phyloP scores from a whole-genome alignment of 2,797 vertebrate genomes.

The Gadopsis marmoratus region DNA sequence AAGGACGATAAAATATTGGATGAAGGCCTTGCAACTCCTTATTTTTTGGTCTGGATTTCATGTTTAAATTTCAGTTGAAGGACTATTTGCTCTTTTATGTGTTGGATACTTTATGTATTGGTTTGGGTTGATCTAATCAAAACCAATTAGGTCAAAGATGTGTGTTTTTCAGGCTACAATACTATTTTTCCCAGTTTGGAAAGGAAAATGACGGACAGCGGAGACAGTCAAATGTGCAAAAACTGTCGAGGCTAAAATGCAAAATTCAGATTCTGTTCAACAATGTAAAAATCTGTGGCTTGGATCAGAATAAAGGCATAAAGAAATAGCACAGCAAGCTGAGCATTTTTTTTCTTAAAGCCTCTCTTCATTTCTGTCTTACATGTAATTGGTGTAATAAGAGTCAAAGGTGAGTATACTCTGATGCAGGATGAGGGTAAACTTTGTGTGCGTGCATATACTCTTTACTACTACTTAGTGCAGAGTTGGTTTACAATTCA shows the following conservation, averaged over 20 bases:
- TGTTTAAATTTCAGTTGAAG: conserved; percentile 28
- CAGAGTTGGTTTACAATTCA: conserved; percentile 46
- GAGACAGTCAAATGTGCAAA: conserved; percentile 16
- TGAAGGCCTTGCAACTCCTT: conserved; percentile 5
- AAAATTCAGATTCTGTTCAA: conserved; percentile 32
- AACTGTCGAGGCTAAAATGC: conserved; percentile 1
- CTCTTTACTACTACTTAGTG: conserved; percentile 27
- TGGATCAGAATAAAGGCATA: conserved; percentile 3
- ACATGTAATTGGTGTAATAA: conserved; percentile 11
- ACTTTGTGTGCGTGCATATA: conserved; percentile 44
- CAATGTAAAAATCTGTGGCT: conserved; percentile 3
- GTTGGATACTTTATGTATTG: background rate
- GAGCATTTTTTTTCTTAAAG: background rate
- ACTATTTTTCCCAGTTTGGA: conserved; percentile 19
- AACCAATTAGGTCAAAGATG: conserved; percentile 20
- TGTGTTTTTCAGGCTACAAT: background rate
- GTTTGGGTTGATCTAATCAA: conserved; percentile 39
- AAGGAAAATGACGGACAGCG: background rate
- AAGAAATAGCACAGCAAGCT: background rate
- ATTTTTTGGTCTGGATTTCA: conserved; percentile 6
- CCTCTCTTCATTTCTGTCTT: conserved; percentile 1
- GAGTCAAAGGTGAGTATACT: conserved; percentile 28
- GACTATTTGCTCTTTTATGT: conserved; percentile 8
- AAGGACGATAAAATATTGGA: conserved; percentile 5
- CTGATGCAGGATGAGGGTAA: conserved; percentile 26